phyloP scores from a whole-genome alignment of 2,797 vertebrate species.

The Sebastes steindachneri region DNA sequence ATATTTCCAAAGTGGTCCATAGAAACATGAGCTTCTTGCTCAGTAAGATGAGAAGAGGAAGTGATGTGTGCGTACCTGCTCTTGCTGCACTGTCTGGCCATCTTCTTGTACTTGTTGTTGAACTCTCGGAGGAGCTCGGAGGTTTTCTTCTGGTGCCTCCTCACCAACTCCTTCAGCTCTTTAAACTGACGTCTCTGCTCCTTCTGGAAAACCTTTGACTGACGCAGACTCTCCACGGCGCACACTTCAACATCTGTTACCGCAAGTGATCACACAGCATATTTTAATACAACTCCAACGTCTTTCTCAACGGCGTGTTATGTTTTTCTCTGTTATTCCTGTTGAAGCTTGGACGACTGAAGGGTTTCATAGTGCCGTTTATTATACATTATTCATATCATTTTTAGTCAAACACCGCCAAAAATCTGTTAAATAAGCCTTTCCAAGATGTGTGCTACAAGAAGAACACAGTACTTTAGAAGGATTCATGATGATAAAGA shows the following conservation, averaged over 20 bases:
- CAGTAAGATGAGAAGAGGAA: background rate
- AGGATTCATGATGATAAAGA: background rate
- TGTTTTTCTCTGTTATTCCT: background rate
- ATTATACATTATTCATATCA: background rate
- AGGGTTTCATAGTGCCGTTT: background rate
- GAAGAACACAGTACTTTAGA: background rate
- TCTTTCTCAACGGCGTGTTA: background rate
- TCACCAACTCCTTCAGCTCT: slow-evolving; percentile 97
- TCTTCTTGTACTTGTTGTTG: slow-evolving; percentile 81
- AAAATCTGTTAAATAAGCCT: background rate
- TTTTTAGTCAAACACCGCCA: background rate
- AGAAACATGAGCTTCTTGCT: no score
- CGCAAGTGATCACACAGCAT: background rate
- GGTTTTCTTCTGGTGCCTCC: slow-evolving; percentile 97
- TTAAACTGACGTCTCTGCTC: slow-evolving; percentile 97
- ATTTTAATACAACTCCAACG: background rate
- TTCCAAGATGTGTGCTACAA: background rate
- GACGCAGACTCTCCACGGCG: slow-evolving; percentile 91
- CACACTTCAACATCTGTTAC: slow-evolving; percentile 89
- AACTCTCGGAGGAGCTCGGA: slow-evolving; percentile 95
- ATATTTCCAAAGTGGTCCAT: no score
- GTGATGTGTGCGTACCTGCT: slow-evolving; percentile 48
- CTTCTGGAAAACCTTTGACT: slow-evolving; percentile 93
- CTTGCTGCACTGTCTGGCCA: slow-evolving; percentile 69
- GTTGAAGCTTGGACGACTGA: background rate